Base-by-base conservation (phyloP, 1,140 invertebrate species). In the Papilio machaon region DNA sequence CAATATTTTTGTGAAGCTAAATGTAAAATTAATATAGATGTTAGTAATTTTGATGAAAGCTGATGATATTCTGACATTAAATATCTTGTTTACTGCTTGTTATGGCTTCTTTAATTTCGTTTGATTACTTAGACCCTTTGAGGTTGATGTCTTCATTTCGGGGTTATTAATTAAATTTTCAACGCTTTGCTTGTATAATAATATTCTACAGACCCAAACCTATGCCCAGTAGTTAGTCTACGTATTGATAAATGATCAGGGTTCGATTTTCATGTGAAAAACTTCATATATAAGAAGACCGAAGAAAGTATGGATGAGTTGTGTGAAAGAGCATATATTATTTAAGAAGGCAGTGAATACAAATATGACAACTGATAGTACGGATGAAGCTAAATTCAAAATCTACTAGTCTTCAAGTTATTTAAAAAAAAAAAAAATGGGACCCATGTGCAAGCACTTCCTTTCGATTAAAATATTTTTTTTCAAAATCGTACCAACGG, bases 111-210 rank as follows among this genome's bases (percentile, higher is more conserved):
- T 67, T 67, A 67, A 67, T 67, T 67, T 67, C 23, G 23, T 10
- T 67, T 67, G 64, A 67, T 67, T 67, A 67, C 64, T 35, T 67
- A 67, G 13, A 67, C 23, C 64, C 64, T 67, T 67, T 67, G 64
- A 67, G 64, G 64, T 67, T 67, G 64, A 67, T 35, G 64, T 35
- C 64, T 67, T 67, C 64, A 67, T 35, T 67, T 67, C 64, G 64
- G 35, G 64, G 23, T 67, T 67, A 67, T 67, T 67, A 67, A 67
- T 67, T 67, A 67, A 67, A 67, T 67, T 67, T 35, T 17, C 64
- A 67, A 35, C 64, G 64, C 64, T 64, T 64, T 17, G 23, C 35
- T 67, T 67, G 64, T 67, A 13, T 67, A 35, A 30, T 35, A 30
- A 67, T 64, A 64, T 30, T 64, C 1, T 15, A 67, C 13, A 35